Percentiles rank a stretch among this genome's conserved stretches.
Conservation (phyloP, 2,888 invertebrate species). For the Phalangium opilio region DNA sequence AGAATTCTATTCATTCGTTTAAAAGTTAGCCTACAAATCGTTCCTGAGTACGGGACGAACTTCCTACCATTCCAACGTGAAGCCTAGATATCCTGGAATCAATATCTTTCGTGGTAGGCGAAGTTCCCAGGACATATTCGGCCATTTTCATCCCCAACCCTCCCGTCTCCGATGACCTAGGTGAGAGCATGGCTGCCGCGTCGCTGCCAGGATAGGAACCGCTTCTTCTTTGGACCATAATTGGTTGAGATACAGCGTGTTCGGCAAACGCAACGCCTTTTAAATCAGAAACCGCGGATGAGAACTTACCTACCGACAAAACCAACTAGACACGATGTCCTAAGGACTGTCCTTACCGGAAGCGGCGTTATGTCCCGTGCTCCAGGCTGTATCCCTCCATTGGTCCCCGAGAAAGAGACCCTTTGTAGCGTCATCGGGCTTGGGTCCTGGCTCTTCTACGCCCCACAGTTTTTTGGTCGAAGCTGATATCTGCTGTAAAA, state of each 20-base stretch:
- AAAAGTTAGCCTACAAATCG: too few relatives aligned
- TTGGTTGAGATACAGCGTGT: slow-evolving; percentile 52
- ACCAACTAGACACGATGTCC: too few relatives aligned
- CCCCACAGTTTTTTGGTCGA: slow-evolving; percentile 86
- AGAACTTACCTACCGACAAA: too few relatives aligned
- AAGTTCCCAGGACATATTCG: slow-evolving; percentile 88
- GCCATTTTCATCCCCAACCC: slow-evolving; percentile 96
- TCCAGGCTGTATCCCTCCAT: slow-evolving; percentile 88
- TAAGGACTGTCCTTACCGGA: too few relatives aligned
- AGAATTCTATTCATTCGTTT: too few relatives aligned
- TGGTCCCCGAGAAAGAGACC: slow-evolving; percentile 67
- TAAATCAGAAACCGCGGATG: too few relatives aligned
- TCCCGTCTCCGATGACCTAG: slow-evolving; percentile 63
- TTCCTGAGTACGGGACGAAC: too few relatives aligned
- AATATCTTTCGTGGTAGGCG: slow-evolving; percentile 54
- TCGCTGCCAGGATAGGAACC: slow-evolving; percentile 28
- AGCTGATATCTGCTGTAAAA: slow-evolving; percentile 63
- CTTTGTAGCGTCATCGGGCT: slow-evolving; percentile 32
- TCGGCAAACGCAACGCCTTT: slow-evolving; percentile 30
- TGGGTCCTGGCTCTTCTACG: slow-evolving; percentile 42
- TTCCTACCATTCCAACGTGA: slow-evolving; percentile 36
- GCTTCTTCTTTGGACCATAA: slow-evolving; percentile 44
- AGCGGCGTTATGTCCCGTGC: slow-evolving; percentile 38
- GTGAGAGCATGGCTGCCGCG: slow-evolving; percentile 43
- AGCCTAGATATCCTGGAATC: slow-evolving; percentile 49